Evolutionary conservation across 2,888 invertebrate genomes (phyloP), one percentile per base, ranked within the genome.

Genomic region (Oscheius myriophilus): DNA sequence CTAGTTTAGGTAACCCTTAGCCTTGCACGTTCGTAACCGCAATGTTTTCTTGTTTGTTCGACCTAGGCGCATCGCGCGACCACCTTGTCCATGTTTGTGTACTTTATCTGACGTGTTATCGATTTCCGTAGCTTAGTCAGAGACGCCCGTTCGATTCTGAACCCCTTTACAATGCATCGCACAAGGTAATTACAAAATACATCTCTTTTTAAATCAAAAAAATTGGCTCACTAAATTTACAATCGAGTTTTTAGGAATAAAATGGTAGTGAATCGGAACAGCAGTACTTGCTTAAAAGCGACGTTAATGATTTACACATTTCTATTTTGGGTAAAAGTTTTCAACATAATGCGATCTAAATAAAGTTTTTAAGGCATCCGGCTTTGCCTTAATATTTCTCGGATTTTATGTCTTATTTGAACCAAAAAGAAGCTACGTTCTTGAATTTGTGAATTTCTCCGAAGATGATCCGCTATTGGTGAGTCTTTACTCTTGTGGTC

Each of bases 381-480:
- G 84, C 16, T 59, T 86, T 11, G 82, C 58, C 2, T 67, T 86
- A 53, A 65, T 86, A n/a, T 73, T 78, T 18, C 68, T 86, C 33
- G 84, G 81, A 33, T 59, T 84, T 9, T 87, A 85, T 84, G 78
- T 87, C 73, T 72, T 84, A 4, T 64, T 84, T 12, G 86, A 86
- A 62, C 86, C 86, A n/a, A 77, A 78, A 46, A 59, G 82, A 49
- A 78, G 71, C 51, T 86, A 86, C 54, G 72, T 86, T 26, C 72
- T 86, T 18, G 81, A 84, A 46, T 65, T 87, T 14, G 83, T 86
- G 2, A 73, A 86, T 52, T 82, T 85, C 58, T 85, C 85, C 7
- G 85, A 84, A 64, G 80, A 82, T 67, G 82, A 82, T 45, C 86
- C 86, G 0, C 67, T 84, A 1, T 58, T 86, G 58, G 79, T 79